Evolutionary conservation across 2,888 invertebrate genomes (phyloP), one percentile per base, ranked within the genome.

Genomic region (Napeogenes sylphis): DNA sequence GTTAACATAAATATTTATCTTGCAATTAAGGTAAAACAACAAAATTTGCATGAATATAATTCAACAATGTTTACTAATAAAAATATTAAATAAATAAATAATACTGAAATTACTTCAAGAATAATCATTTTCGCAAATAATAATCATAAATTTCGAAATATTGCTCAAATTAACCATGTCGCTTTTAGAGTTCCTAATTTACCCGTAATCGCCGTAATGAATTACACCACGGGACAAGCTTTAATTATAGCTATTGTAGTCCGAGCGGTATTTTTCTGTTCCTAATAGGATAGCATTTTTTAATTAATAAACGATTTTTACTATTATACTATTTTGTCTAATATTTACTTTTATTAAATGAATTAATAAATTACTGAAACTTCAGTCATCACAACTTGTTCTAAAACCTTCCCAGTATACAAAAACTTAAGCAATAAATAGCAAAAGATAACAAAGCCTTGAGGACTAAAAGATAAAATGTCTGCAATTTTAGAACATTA

Each of bases 361-460:
- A 12, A 42, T 42, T 10, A 42, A 42, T 51, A 4, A 51, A 51
- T 30, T 51, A 51, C 51, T 8, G 21, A 51, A 51, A 51, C 30
- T 30, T 51, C 10, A 51, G 3, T 8, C 30, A 10, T 51, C 30
- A 51, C 30, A 6, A 51, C 30, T 51, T 51, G 51, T 51, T 6
- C 42, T 42, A 42, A 30, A 30, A 30, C 30, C 10, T 3, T 8
- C 21, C 21, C 51, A 51, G 30, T 51, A 8, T 51, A 51, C 51
- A 8, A 30, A 51, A 66, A 66, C 61, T 66, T 61, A 13, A 57
- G 61, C 57, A 56, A 66, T 66, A 66, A 64, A 59, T 64, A 64
- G 62, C 42, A 58, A 58, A 59, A 64, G 64, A 63, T 66, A 64
- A 62, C 62, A 51, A 51, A 51, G 51, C 51, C 51, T 51, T 51